Percentiles rank a stretch among this genome's conserved stretches.
Evolutionary conservation across 2,797 vertebrate genomes (phyloP).

Genomic region (Nothura maculosa): DNA sequence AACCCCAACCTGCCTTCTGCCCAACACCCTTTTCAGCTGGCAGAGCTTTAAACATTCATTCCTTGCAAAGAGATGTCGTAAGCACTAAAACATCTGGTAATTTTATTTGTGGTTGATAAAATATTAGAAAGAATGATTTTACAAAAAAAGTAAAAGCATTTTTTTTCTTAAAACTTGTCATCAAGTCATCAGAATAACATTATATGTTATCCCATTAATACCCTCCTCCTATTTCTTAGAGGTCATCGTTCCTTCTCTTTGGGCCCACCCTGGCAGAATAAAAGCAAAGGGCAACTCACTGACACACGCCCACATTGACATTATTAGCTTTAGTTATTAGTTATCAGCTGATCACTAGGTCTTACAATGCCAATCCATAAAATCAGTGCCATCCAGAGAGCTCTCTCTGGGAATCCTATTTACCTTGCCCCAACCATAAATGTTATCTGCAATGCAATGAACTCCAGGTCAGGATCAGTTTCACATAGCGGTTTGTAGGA

Average conservation of each 20-base stretch:
- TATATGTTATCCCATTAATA: background rate
- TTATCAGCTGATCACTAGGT: background rate
- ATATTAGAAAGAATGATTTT: background rate
- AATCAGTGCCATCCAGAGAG: background rate
- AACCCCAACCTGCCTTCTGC: background rate
- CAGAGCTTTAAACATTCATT: background rate
- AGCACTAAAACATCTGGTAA: background rate
- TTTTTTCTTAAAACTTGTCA: background rate
- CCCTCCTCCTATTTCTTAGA: background rate
- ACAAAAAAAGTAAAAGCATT: background rate
- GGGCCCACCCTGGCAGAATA: background rate
- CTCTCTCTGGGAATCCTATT: background rate
- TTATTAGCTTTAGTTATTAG: fast-evolving
- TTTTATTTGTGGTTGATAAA: background rate
- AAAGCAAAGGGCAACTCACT: background rate
- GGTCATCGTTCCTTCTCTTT: background rate
- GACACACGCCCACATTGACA: background rate
- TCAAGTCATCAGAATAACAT: background rate
- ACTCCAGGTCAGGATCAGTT: background rate
- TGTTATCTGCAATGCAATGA: background rate
- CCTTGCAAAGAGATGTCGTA: background rate
- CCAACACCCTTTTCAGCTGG: background rate
- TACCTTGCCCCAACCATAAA: background rate
- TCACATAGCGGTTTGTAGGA: background rate
- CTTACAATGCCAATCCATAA: background rate